Base-by-base conservation (phyloP, 2,113 vertebrate genomes). In the Eidolon helvum region DNA sequence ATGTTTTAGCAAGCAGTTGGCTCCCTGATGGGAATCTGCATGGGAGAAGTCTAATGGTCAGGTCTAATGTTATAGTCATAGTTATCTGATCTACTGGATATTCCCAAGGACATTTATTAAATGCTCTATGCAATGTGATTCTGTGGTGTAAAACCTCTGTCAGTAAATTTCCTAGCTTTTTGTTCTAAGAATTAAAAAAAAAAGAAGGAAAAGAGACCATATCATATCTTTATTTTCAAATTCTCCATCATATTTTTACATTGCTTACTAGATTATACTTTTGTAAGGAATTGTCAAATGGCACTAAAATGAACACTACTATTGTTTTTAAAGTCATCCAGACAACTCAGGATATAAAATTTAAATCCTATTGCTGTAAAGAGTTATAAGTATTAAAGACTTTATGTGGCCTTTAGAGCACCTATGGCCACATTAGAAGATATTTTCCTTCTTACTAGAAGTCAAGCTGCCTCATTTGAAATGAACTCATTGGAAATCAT, bases 401-500 rank as follows among this genome's bases (percentile, higher is more conserved):
- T 48, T 87, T 43, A 16, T 50, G 30, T 45, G 83, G 26, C 9
- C 75, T 40, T 91, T 57, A 69, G 78, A 80, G 28, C 53, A 48
- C 57, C 79, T 80, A 22, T 4, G 90, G 83, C 78, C 87, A 90
- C 59, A 50, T 95, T 97, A 87, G 78, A 53, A 83, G 45, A 77
- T 63, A 66, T 71, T 87, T 69, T 24, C 59, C n/a, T 21, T 40
- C 82, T 90, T 97, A 35, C 65, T 16, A 35, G 78, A 59, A 95
- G 71, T 40, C 9, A 65, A n/a, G 71, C 28, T 68, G 43, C 57
- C 2, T 93, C 61, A 0, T 85, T 95, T 11, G 26, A 84, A 94
- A 95, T 86, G 74, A 95, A 98, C 78, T 61, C 48, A 96, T 21
- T 97, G 61, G 86, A 43, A 97, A 88, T 90, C 75, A 97, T 92